Base-by-base conservation (phyloP, 1,140 invertebrate species). In the Drosophila takahashii region DNA sequence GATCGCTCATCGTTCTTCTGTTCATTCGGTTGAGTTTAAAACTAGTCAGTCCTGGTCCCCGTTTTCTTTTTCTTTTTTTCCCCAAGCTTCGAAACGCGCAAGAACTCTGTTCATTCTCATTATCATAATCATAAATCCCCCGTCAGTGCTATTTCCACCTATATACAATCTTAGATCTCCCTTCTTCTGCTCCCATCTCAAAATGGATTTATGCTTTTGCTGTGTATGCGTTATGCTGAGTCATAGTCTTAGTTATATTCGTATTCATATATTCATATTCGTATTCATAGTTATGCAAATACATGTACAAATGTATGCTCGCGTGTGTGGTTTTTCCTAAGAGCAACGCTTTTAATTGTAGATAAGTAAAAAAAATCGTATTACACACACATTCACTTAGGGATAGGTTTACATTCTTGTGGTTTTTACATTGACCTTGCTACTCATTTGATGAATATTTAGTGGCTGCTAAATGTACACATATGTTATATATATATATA, bases 401-500 rank as follows among this genome's bases (percentile, higher is more conserved):
- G 34, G 48, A 60, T 83, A 66, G 45, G 59, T 67, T 81, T 76
- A 56, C 58, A 41, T 75, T 81, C 53, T 77, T 65, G 44, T 65
- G 56, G 62, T 53, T 42, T 66, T 73, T 77, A 77, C 62, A 81
- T 54, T 62, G 64, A 71, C 65, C 80, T 70, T 57, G 39, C 79
- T 84, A 81, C 77, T 81, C 81, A 85, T 84, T 85, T 59, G 32
- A 79, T 80, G 81, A 72, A 80, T 84, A 72, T 70, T 70, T 64
- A 64, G 51, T 64, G 60, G 51, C 60, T 64, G 60, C 51, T 54
- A 39, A 66, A 65, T 69, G 16, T 69, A 58, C 64, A 69, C 64
- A 59, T 61, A 76, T 54, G 42, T 59, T 34, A 45, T 65, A 41
- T 57, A 73, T 47, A 22, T 32, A 36, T 58, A 15, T 18, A 44